Evolutionary conservation across 2,888 invertebrate genomes (phyloP).

Genomic region (Hypomecis punctinalis): DNA sequence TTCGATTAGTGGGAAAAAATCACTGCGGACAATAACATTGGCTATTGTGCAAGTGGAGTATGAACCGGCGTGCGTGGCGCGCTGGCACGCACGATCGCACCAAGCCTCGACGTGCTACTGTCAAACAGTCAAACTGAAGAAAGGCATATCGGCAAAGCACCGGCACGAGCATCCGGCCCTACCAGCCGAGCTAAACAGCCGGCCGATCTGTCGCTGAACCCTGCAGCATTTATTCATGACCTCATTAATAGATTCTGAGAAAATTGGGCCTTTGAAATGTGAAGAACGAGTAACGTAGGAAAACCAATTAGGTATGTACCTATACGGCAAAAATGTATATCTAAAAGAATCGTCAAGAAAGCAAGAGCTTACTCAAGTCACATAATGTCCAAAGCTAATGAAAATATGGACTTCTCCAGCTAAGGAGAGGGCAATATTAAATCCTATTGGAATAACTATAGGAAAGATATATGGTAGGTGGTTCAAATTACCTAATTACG

Average conservation of each 20-base stretch:
- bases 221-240: neutral
- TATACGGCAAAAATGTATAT: too few species aligned
- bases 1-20: neutral
- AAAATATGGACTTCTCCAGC: too few species aligned
- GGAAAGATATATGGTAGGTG: too few species aligned
- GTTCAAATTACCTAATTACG: too few species aligned
- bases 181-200: neutral
- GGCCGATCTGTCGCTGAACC: neutral
- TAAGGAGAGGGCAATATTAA: too few species aligned
- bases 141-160: conserved; percentile 35
- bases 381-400: too few species aligned
- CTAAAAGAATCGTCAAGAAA: too few species aligned
- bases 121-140: conserved; percentile 59
- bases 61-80: conserved; percentile 35
- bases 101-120: conserved; percentile 56
- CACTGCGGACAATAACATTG: conserved; percentile 21
- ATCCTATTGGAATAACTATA: too few species aligned
- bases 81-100: conserved; percentile 65
- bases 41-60: conserved; percentile 18
- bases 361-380: too few species aligned
- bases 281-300: too few species aligned
- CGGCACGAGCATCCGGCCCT: conserved; percentile 15
- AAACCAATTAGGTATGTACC: too few species aligned
- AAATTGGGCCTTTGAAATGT: too few species aligned
- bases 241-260: neutral